A percentile compares a stretch with the other conserved stretches of the same genome.
These are phyloP conservation scores for Fissipunctia ypsillon DNA, from an alignment of 2,888 invertebrate species.

Conservation along the genomic window DNA sequence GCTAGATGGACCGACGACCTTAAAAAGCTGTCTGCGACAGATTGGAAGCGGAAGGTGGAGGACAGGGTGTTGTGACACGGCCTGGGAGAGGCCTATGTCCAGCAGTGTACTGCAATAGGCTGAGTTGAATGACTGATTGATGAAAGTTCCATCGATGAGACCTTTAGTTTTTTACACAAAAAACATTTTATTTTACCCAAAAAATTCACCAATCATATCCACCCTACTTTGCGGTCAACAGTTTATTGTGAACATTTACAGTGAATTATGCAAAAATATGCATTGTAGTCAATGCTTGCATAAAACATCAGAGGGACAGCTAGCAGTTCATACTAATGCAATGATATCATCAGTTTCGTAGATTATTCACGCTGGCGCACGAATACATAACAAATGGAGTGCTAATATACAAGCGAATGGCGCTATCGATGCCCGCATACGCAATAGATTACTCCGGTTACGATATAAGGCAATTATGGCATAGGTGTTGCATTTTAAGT, in stretches of 20 bases:
- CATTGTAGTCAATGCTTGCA: conserved; percentile 64
- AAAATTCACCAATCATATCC: neutral
- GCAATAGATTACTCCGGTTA: conserved; percentile 23
- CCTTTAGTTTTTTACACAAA: neutral
- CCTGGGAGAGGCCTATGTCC: too few relatives aligned
- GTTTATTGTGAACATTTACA: conserved; percentile 56
- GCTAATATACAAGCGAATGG: neutral
- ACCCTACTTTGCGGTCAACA: conserved; percentile 45
- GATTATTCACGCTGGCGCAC: conserved; percentile 58
- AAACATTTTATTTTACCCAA: neutral
- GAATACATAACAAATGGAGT: conserved; percentile 33
- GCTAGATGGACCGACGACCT: too few relatives aligned
- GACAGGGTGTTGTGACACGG: too few relatives aligned
- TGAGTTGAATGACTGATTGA: too few relatives aligned
- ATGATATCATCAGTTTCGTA: conserved; percentile 60
- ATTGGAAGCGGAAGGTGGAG: too few relatives aligned
- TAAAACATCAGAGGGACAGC: conserved; percentile 61
- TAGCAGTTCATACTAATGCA: conserved; percentile 53
- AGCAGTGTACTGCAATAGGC: too few relatives aligned
- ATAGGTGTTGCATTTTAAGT: conserved; percentile 6
- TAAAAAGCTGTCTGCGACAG: too few relatives aligned
- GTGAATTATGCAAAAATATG: conserved; percentile 68
- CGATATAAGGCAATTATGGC: conserved; percentile 9
- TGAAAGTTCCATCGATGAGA: too few relatives aligned
- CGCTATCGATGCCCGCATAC: conserved; percentile 9